Percentiles rank a stretch among this genome's conserved stretches.
These are phyloP conservation scores for Tyria jacobaeae DNA, from an alignment of 2,888 invertebrate species.

Conservation along the genomic window DNA sequence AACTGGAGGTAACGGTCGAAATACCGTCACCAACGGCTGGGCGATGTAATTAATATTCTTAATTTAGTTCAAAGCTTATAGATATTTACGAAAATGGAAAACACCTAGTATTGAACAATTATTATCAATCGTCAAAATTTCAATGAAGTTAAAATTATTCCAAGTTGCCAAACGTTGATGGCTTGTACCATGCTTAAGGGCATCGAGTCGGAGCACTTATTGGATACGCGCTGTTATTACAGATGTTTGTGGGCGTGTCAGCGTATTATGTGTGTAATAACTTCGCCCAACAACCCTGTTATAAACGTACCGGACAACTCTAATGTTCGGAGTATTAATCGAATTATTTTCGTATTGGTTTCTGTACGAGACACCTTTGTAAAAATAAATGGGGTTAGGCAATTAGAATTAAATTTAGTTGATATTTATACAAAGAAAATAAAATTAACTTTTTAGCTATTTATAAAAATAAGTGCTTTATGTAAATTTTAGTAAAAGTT, in stretches of 20 bases:
- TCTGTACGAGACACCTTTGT: not conserved
- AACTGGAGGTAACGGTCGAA: too few relatives aligned
- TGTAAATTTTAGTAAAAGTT: too few relatives aligned
- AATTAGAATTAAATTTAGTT: too few relatives aligned
- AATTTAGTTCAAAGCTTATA: too few relatives aligned
- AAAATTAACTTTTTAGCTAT: too few relatives aligned
- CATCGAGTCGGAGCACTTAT: conserved; percentile 61
- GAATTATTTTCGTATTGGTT: not conserved
- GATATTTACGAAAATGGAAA: too few relatives aligned
- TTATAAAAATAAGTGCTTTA: too few relatives aligned
- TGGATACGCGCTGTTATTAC: conserved; percentile 72
- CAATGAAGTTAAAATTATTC: not conserved
- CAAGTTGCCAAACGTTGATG: not conserved
- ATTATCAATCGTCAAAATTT: not conserved
- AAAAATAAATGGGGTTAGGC: not conserved
- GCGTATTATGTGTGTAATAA: conserved; percentile 63
- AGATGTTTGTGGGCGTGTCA: conserved; percentile 63
- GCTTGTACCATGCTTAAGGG: not conserved
- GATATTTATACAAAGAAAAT: too few relatives aligned
- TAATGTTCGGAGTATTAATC: not conserved
- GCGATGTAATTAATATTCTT: too few relatives aligned
- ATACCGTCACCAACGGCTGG: too few relatives aligned
- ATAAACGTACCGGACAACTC: conserved; percentile 9
- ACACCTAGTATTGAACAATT: too few relatives aligned
- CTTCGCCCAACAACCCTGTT: conserved; percentile 39